Evolutionary conservation across 1,140 invertebrate species (phyloP), one percentile per base, ranked within the genome.

Genomic region (Sminthurides bifidus): DNA sequence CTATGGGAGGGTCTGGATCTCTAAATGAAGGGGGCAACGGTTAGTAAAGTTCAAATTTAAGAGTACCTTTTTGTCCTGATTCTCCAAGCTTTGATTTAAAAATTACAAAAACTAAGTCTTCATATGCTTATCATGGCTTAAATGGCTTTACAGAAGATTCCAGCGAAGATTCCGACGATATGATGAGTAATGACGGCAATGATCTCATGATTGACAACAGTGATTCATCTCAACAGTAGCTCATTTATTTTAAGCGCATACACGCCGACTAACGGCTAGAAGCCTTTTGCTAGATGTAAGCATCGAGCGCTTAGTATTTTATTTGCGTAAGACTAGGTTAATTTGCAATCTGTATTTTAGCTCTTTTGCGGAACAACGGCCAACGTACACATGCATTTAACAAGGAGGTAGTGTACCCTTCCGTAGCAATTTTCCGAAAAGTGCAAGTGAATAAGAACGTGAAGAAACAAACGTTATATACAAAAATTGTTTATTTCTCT

Each of bases 131-230:
- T 26, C 8, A 30, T 30, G 24, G 29, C 26, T 48, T 46, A 35
- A 15, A 31, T 6, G 30, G 21, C 23, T 44, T 29, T 58, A 26
- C n/a, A 61, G 60, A 59, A 35, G 62, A 64, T 38, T 61, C 59
- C 5, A 59, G 56, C 30, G 63, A 65, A n/a, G 63, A 65, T 23
- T 59, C 56, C 15, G 59, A 65, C 6, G 63, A 59, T 5, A n/a
- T n/a, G n/a, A 57, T 51, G 21, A 58, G 55, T 30, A 58, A 61
- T 33, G 63, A 59, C 21, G 48, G 50, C 15, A 56, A 65, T 52
- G 63, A 65, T 58, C 56, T 65, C 44, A 49, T 65, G 8, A 60
- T 61, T 46, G 62, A 65, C 58, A 65, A 65, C 57, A 65, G 63
- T 59, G 63, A 65, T 48, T 61, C 59, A 19, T 65, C 63, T 31